phyloP scores from a whole-genome alignment of 2,888 invertebrate species.

The Stenichneumon culpator region DNA sequence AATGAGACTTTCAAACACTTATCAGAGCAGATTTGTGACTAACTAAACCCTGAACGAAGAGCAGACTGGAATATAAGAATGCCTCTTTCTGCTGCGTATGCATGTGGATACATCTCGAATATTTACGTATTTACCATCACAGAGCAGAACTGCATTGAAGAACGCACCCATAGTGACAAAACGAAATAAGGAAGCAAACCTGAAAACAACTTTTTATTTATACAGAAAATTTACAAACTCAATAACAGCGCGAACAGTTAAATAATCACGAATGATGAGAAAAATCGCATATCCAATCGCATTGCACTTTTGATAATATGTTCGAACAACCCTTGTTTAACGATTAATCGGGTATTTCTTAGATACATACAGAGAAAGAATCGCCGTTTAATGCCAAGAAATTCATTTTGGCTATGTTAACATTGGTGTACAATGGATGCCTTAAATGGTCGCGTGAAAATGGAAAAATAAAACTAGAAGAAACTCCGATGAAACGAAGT shows the following conservation, averaged over 20 bases:
- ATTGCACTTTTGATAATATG: conserved; percentile 47
- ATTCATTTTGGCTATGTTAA: conserved; percentile 54
- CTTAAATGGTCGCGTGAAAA: conserved; percentile 27
- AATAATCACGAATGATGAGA: conserved; percentile 37
- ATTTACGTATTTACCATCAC: too few relatives aligned
- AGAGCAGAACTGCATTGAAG: too few relatives aligned
- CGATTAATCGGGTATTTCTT: conserved; percentile 23
- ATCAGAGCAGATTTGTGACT: too few relatives aligned
- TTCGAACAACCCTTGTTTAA: conserved; percentile 22
- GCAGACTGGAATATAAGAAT: too few relatives aligned
- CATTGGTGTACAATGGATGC: neutral
- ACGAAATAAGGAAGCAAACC: neutral
- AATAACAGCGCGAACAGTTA: conserved; percentile 51
- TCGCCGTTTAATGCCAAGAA: conserved; percentile 40
- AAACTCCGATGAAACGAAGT: conserved; percentile 22
- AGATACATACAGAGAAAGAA: conserved; percentile 32
- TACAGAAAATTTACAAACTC: conserved; percentile 54
- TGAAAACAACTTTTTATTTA: conserved; percentile 60
- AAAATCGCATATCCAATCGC: conserved; percentile 55
- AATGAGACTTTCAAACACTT: neutral
- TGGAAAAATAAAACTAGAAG: conserved; percentile 7
- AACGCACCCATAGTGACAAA: neutral
- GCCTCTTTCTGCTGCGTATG: too few relatives aligned
- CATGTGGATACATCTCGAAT: too few relatives aligned
- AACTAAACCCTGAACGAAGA: too few relatives aligned